Base-by-base conservation (phyloP, 2,888 invertebrate species). In the Lasioglossum villosulum region DNA sequence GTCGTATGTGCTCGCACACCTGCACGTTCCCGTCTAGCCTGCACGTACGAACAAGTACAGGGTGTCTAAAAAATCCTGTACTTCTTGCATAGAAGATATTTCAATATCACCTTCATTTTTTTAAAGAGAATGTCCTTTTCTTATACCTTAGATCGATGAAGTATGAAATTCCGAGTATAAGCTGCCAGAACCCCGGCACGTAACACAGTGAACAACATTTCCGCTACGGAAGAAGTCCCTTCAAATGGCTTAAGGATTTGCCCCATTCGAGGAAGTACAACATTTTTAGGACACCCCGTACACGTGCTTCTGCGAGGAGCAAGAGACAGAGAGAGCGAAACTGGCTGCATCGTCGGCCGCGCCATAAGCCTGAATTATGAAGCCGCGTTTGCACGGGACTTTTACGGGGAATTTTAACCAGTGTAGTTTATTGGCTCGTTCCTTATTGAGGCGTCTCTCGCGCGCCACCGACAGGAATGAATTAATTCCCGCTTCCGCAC, bases 371-470 rank as follows among this genome's bases (percentile, higher is more conserved):
- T 91, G 88, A 91, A 89, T 91, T 92, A 91, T 89, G 91, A 89
- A 86, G 79, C 82, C 88, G 72, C 86, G 86, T 86, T 92, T 92
- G 92, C 91, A 66, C 82, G 82, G 71, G 91, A 91, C 88, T 87
- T 91, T 91, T 92, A 92, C 88, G 91, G 85, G 80, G 80, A 80
- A 87, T 88, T 91, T 90, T 82, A 88, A 84, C 84, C 84, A 68
- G 86, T 82, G 77, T 91, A 82, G 89, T 90, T 90, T 90, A 90
- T 90, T 80, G 90, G 84, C 89, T 52, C 90, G 85, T 84, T 82
- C 87, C 87, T 91, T 90, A 89, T 86, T 68, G 91, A 72, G 83
- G 82, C 75, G 75, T 79, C 83, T 83, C 72, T 76, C 52, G 56
- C 74, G 23, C 68, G 39, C 66, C 77, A 66, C 70, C 78, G 89